Conservation (phyloP, 2,888 invertebrate genomes). For the Agrotis clavis region DNA sequence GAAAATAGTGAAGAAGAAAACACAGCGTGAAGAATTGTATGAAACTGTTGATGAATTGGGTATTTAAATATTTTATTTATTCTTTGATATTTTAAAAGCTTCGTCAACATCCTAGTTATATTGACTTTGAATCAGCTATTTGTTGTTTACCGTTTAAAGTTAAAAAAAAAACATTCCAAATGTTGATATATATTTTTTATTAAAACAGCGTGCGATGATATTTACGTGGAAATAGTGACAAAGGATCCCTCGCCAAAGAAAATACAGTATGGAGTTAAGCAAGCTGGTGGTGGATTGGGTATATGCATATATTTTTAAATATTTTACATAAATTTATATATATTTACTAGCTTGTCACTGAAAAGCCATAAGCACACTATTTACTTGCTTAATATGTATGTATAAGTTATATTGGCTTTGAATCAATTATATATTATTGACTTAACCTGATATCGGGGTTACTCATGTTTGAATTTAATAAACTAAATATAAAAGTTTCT, state of each 20-base stretch:
- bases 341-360: no score
- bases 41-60: conserved; percentile 20
- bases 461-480: conserved; percentile 31
- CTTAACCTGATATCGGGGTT: conserved; percentile 36
- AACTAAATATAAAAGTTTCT: conserved; percentile 23
- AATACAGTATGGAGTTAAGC: conserved; percentile 83
- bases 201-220: conserved; percentile 76
- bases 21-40: no score
- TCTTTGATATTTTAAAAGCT: no score
- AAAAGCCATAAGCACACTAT: no score
- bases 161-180: no score
- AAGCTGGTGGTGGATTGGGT: conserved; percentile 87
- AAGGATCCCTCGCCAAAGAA: conserved; percentile 74
- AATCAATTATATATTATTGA: conserved; percentile 37
- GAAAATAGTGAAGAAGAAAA: conserved; percentile 33
- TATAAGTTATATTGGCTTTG: conserved; percentile 6
- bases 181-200: no score
- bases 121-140: neutral
- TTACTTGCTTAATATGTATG: no score
- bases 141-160: conserved; percentile 13
- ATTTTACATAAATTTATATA: neutral
- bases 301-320: conserved; percentile 46
- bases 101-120: no score
- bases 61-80: neutral
- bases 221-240: conserved; percentile 88